Evolutionary conservation across 2,888 invertebrate genomes (phyloP).

Genomic region (Cerastoderma edule): DNA sequence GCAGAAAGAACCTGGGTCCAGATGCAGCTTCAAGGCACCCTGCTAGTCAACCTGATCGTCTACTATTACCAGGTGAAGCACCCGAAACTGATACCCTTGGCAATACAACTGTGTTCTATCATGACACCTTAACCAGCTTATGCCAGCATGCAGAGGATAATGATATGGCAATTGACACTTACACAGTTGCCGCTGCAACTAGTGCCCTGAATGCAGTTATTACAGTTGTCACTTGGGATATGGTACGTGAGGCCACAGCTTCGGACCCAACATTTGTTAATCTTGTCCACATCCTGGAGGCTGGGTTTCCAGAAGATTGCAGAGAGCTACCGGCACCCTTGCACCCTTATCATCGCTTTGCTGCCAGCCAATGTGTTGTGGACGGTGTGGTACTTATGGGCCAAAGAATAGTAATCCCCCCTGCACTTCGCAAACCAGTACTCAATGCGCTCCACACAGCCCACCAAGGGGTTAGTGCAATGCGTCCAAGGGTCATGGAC

Average conservation of each 20-base stretch:
- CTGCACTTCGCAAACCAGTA: no score
- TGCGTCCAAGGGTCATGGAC: no score
- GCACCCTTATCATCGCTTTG: no score
- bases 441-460: no score
- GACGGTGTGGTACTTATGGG: no score
- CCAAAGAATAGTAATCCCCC: no score
- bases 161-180: constrained; percentile 29
- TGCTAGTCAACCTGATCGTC: constrained; percentile 31
- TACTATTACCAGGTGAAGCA: constrained; percentile 32
- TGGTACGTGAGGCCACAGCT: constrained; percentile 46
- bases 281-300: constrained; percentile 24
- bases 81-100: constrained; percentile 1
- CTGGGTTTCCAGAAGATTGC: constrained; percentile 31
- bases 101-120: neutral
- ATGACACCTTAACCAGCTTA: neutral
- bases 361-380: no score
- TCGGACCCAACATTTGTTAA: constrained; percentile 28
- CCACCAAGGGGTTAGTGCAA: no score
- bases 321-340: no score
- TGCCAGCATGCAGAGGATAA: constrained; percentile 4
- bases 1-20: constrained; percentile 30
- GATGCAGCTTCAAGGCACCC: constrained; percentile 47
- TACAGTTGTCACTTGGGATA: constrained; percentile 46
- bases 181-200: constrained; percentile 39
- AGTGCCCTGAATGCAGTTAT: constrained; percentile 27